Percentiles rank a stretch among this genome's conserved stretches.
Evolutionary conservation across 2,113 vertebrate species (phyloP).

Genomic region (Hemiprocne comata): DNA sequence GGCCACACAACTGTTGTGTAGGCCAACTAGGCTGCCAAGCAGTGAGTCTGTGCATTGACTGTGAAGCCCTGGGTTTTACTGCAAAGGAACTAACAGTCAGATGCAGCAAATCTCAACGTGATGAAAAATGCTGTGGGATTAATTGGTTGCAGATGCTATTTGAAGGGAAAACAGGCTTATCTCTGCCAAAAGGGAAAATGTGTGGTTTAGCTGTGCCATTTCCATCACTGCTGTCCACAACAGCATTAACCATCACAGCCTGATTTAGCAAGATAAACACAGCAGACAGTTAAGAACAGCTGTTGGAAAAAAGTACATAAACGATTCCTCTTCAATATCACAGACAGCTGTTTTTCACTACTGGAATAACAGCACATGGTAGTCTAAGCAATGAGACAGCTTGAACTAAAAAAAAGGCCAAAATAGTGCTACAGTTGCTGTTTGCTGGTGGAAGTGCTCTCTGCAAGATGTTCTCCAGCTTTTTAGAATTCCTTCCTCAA

Average conservation of each 20-base stretch:
- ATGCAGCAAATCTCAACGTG: neutral
- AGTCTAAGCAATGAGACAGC: neutral
- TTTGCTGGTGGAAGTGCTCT: neutral
- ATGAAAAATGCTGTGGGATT: neutral
- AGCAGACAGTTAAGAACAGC: neutral
- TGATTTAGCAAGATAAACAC: neutral
- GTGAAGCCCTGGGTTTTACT: neutral
- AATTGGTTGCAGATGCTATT: neutral
- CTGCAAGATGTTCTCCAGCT: neutral
- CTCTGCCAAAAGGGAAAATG: neutral
- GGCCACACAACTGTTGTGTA: accelerated
- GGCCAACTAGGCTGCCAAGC: neutral
- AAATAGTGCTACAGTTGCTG: neutral
- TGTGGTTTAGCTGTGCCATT: neutral
- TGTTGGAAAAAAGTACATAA: neutral
- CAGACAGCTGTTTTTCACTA: neutral
- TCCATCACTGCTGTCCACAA: neutral
- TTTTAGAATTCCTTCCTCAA: neutral
- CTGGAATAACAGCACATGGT: neutral
- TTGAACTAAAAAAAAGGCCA: neutral
- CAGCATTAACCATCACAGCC: neutral
- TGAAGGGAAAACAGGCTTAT: neutral
- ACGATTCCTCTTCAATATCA: neutral
- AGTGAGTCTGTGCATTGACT: neutral
- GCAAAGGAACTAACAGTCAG: neutral